Evolutionary conservation across 2,113 vertebrate genomes (phyloP), one percentile per base, ranked within the genome.

Genomic region (Pterocles gutturalis): DNA sequence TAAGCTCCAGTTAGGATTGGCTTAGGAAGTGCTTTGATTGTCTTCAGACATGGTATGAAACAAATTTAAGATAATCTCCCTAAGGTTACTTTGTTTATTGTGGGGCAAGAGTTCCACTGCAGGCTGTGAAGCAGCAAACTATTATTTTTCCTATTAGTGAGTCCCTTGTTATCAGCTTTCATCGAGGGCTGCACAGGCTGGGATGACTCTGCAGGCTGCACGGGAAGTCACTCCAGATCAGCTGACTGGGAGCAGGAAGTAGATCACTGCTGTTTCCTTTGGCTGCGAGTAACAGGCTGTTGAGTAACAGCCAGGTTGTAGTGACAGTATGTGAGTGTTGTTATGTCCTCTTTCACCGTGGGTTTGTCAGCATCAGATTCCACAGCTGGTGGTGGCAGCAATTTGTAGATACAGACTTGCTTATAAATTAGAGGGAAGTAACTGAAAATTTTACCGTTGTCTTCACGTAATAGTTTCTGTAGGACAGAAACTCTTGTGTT

Each of bases 301-400:
- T 14, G 49, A 11, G 1, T 2, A 1, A 19, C 34, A 4, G 15
- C 15, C 46, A 0, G 20, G 3, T 6, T 33, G 5, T 16, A 3
- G 3, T 12, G 21, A 0, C 12, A 1, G 14, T 2, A 24, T 15
- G 25, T 4, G 10, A 1, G 22, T 1, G 45, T 41, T 14, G 18
- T 14, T 33, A 8, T 4, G 1, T 5, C 15, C 26, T 33, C 21
- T 28, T 33, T 15, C 43, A 0, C 38, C 2, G 1, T 4, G 26
- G 28, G 22, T 13, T 73, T 29, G 3, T 3, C 33, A 1, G 43
- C 48, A 10, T 43, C 70, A 11, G 1, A 13, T 21, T 17, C 69
- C 5, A 1, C 69, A 11, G 0, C 3, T 10, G 41, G 16, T 24
- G 55, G 36, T 85, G 13, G n/a, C 90, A 46, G 31, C 26, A 41